Conservation (phyloP, 1,140 invertebrate genomes). For the Polypedilum vanderplanki region DNA sequence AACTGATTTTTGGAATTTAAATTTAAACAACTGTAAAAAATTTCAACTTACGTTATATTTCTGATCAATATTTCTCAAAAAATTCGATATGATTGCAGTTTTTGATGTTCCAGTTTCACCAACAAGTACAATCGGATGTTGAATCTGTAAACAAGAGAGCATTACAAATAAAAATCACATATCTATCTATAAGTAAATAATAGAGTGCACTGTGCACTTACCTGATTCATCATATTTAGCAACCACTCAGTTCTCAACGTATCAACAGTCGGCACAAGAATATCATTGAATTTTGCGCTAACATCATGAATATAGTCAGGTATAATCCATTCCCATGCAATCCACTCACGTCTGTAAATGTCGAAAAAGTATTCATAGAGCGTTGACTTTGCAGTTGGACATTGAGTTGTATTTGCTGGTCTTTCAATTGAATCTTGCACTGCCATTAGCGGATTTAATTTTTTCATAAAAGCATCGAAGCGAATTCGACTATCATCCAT, state of each 20-base stretch:
- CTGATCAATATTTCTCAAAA: constrained; percentile 60
- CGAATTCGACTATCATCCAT: constrained; percentile 56
- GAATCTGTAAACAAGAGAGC: constrained; percentile 48
- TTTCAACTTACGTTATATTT: constrained; percentile 61
- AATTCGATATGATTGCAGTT: constrained; percentile 78
- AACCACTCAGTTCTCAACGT: constrained; percentile 72
- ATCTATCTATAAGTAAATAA: constrained; percentile 26
- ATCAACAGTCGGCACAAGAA: constrained; percentile 83
- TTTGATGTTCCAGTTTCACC: constrained; percentile 88
- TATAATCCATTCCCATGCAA: constrained; percentile 75
- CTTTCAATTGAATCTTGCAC: constrained; percentile 56
- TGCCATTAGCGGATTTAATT: constrained; percentile 58
- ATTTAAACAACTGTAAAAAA: neutral
- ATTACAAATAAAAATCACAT: neutral
- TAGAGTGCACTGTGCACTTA: constrained; percentile 42
- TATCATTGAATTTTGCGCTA: constrained; percentile 64
- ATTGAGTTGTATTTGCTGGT: constrained; percentile 55
- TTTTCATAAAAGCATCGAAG: constrained; percentile 78
- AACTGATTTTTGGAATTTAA: too few relatives aligned
- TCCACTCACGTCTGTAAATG: constrained; percentile 61
- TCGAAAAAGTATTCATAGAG: constrained; percentile 80
- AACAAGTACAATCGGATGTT: constrained; percentile 71
- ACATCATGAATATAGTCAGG: constrained; percentile 66
- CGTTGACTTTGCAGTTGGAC: constrained; percentile 55
- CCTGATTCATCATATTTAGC: constrained; percentile 68